A percentile compares a stretch with the other conserved stretches of the same genome.
These are phyloP conservation scores for Pseudanteris insignis DNA, from an alignment of 2,888 invertebrate genomes.

Conservation along the genomic window DNA sequence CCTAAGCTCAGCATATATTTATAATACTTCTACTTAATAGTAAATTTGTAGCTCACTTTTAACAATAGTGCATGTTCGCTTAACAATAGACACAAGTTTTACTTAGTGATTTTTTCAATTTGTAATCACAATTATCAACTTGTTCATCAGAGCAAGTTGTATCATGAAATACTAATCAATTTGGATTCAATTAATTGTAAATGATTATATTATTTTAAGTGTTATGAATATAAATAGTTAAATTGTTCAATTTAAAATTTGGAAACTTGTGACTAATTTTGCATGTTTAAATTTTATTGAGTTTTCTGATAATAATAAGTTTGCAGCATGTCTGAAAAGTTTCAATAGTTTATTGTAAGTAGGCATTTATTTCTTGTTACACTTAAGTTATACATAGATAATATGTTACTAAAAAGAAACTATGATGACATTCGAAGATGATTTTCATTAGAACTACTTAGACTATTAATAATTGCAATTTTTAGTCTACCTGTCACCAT, in stretches of 20 bases:
- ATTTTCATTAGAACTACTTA: no score
- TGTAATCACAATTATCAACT: no score
- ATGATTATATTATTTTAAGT: no score
- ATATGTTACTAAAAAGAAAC: no score
- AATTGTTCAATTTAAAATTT: no score
- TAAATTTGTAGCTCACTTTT: slow-evolving; percentile 66
- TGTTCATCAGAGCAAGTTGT: no score
- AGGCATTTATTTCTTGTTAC: slow-evolving; percentile 39
- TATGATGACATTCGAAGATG: no score
- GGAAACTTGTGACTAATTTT: slow-evolving; percentile 39
- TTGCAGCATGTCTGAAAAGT: slow-evolving; percentile 49
- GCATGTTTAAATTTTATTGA: slow-evolving; percentile 38
- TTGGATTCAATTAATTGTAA: no score
- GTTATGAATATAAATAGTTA: no score
- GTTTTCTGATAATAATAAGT: slow-evolving; percentile 32
- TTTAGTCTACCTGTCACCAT: slow-evolving; percentile 16
- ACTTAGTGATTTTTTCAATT: background rate
- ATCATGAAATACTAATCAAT: no score
- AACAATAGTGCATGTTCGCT: slow-evolving; percentile 66
- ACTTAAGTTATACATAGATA: slow-evolving; percentile 13
- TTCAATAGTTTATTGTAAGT: slow-evolving; percentile 34
- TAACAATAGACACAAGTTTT: slow-evolving; percentile 54
- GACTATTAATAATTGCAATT: no score
- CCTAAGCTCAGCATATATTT: slow-evolving; percentile 64
- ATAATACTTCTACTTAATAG: slow-evolving; percentile 63